These are phyloP conservation scores for Planococcus citri DNA, from an alignment of 1,140 invertebrate genomes.

Conservation along the genomic window DNA sequence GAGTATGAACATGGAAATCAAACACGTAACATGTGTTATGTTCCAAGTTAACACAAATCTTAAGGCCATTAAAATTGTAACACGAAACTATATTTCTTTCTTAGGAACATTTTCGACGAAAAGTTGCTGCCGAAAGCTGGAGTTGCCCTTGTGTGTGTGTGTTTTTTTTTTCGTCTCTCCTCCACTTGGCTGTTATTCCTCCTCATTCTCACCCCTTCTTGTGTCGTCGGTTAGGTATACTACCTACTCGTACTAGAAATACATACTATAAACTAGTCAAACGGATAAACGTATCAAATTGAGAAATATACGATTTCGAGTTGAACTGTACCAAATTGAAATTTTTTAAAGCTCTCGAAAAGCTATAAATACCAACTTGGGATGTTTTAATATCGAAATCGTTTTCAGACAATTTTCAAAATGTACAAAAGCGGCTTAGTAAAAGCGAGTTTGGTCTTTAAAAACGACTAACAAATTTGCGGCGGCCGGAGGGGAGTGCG, in stretches of 20 bases:
- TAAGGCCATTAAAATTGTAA: background rate
- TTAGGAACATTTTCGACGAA: too few species aligned
- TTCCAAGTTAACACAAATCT: background rate
- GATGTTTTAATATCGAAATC: background rate
- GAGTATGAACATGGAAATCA: background rate
- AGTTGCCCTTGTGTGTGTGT: too few species aligned
- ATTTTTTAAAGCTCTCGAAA: background rate
- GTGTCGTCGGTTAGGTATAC: too few species aligned
- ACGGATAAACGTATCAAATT: too few species aligned
- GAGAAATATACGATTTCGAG: background rate
- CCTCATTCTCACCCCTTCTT: too few species aligned
- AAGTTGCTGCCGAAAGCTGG: too few species aligned
- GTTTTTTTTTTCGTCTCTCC: too few species aligned
- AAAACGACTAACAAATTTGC: background rate
- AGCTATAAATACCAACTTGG: background rate
- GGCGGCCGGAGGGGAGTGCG: too few species aligned
- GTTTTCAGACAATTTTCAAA: background rate
- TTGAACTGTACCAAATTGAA: background rate
- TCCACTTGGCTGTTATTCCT: too few species aligned
- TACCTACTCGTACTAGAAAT: background rate
- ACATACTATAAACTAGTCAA: too few species aligned
- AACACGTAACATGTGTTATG: background rate
- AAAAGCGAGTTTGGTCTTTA: background rate
- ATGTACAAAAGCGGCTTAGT: background rate
- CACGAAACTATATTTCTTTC: background rate